phyloP scores from a whole-genome alignment of 2,888 invertebrate species.

The Amphipyra berbera region DNA sequence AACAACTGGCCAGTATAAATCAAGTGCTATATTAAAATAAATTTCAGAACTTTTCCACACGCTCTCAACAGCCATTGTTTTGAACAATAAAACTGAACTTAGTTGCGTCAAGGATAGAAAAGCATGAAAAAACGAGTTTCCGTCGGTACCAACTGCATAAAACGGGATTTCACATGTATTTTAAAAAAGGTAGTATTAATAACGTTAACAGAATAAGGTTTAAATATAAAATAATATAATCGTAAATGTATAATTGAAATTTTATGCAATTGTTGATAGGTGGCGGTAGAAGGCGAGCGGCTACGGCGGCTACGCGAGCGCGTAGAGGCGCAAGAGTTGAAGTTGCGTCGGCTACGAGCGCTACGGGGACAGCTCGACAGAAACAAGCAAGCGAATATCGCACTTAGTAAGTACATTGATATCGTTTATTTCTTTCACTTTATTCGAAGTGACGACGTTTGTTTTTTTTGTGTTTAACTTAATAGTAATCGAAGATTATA shows the following conservation, averaged over 20 bases:
- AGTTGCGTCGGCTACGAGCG: conserved; percentile 96
- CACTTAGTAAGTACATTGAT: conserved; percentile 93
- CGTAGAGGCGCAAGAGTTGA: conserved; percentile 98
- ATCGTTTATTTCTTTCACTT: conserved; percentile 7
- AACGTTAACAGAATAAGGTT: too few species aligned
- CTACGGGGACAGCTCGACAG: conserved; percentile 98
- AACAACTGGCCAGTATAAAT: conserved; percentile 21
- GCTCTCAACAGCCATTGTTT: conserved; percentile 30
- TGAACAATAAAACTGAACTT: conserved; percentile 31
- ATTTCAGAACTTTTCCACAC: conserved; percentile 36
- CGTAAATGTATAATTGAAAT: background rate
- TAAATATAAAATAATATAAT: too few species aligned
- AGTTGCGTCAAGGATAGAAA: conserved; percentile 17
- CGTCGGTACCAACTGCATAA: background rate
- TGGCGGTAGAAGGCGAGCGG: conserved; percentile 96
- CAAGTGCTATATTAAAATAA: conserved; percentile 19
- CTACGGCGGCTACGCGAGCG: conserved; percentile 96
- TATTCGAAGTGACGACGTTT: background rate
- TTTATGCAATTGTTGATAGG: conserved; percentile 73
- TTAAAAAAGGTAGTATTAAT: too few species aligned
- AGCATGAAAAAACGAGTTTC: conserved; percentile 5
- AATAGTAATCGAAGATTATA: too few species aligned
- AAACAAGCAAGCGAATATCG: conserved; percentile 97
- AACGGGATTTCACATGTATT: conserved; percentile 10
- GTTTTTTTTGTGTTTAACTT: too few species aligned